These are phyloP conservation scores for Drosophila neoperkinsi DNA, from an alignment of 2,888 invertebrate genomes.

Conservation along the genomic window DNA sequence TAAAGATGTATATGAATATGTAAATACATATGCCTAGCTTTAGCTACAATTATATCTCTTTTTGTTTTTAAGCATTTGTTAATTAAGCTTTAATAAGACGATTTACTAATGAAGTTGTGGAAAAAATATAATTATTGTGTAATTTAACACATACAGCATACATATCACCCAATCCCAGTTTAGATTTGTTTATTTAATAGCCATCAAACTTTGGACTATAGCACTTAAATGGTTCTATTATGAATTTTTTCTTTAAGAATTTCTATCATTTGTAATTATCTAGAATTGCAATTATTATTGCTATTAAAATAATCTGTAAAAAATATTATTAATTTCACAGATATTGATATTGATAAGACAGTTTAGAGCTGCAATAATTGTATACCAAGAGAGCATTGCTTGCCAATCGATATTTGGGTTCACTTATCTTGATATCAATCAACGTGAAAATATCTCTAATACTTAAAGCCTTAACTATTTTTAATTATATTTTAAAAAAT, in stretches of 20 bases:
- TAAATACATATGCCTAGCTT: too few relatives aligned
- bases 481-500: neutral
- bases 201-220: neutral
- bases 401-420: neutral
- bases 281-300: slow-evolving; percentile 2
- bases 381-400: neutral
- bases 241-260: neutral
- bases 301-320: neutral
- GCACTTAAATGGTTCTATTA: neutral
- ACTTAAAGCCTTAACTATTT: neutral
- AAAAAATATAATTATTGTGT: neutral
- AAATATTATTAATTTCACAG: neutral
- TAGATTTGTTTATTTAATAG: neutral
- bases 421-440: neutral
- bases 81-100: slow-evolving; percentile 10
- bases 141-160: neutral
- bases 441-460: neutral
- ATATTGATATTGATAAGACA: neutral
- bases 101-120: slow-evolving; percentile 9
- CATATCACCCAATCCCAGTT: neutral
- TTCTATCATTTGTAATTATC: neutral
- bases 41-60: too few relatives aligned
- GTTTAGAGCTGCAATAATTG: neutral
- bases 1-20: neutral
- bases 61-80: slow-evolving; percentile 6